phyloP scores from a whole-genome alignment of 2,888 invertebrate species.

The Xestia rhomboidea region DNA sequence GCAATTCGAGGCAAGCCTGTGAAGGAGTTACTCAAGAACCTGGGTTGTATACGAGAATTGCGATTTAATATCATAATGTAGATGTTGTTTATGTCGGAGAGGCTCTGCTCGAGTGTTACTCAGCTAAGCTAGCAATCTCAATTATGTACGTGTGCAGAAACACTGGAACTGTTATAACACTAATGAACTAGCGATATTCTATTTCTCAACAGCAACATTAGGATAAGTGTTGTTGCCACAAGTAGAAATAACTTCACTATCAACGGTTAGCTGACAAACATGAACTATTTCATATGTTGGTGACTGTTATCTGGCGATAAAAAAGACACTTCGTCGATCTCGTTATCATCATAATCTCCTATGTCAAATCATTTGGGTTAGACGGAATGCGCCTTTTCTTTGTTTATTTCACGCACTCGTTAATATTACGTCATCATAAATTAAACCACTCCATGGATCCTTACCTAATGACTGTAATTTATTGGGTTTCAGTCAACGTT shows the following conservation, averaged over 20 bases:
- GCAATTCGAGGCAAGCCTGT: slow-evolving; percentile 45
- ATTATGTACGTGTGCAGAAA: not conserved
- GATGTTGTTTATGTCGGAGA: not conserved
- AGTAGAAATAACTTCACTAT: slow-evolving; percentile 8
- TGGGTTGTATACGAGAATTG: slow-evolving; percentile 25
- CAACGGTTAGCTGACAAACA: not conserved
- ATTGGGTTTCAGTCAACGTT: not conserved
- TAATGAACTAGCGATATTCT: not conserved
- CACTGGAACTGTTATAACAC: not conserved
- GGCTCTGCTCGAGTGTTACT: slow-evolving; percentile 9
- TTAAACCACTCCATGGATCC: not conserved
- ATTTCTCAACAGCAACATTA: not conserved
- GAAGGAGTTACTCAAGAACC: slow-evolving; percentile 36
- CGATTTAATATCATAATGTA: slow-evolving; percentile 29
- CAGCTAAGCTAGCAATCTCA: slow-evolving; percentile 1
- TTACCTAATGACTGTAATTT: not conserved
- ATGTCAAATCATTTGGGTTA: not conserved
- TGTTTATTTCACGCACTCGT: not conserved
- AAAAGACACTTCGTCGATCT: not conserved
- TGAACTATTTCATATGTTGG: slow-evolving; percentile 4
- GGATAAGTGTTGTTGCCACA: not conserved
- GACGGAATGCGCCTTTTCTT: not conserved
- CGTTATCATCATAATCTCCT: not conserved
- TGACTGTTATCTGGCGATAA: not conserved
- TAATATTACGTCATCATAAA: not conserved